Evolutionary conservation across 2,797 vertebrate species (phyloP).

Genomic region (Melanotaenia maccullochi): DNA sequence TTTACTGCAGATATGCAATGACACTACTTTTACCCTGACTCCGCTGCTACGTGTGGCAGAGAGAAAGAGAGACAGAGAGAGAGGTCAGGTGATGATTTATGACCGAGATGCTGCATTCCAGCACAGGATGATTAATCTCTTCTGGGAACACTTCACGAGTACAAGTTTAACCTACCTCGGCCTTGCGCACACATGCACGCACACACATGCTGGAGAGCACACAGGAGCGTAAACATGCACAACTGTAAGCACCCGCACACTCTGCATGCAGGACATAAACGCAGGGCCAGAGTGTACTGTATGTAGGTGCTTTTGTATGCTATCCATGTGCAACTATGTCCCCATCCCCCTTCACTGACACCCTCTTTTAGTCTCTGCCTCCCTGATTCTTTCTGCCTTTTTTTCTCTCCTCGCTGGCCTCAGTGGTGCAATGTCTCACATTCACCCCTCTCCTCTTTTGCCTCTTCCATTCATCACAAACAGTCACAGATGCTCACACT

Average conservation of each 20-base stretch:
- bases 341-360: constrained; percentile 8
- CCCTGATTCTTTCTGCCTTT: constrained; percentile 42
- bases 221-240: constrained; percentile 27
- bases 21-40: constrained; percentile 72
- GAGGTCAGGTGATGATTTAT: constrained; percentile 87
- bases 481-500: constrained; percentile 58
- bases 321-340: constrained; percentile 57
- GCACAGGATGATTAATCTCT: constrained; percentile 87
- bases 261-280: constrained; percentile 72
- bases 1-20: constrained; percentile 69
- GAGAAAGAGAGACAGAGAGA: constrained; percentile 47
- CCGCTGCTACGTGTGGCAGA: constrained; percentile 56
- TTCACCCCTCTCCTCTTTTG: constrained; percentile 62
- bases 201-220: constrained; percentile 6
- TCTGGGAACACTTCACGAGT: constrained; percentile 87
- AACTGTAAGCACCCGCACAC: not conserved
- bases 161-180: constrained; percentile 86
- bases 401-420: constrained; percentile 57
- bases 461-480: constrained; percentile 72
- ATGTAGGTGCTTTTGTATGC: constrained; percentile 73
- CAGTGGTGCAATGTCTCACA: constrained; percentile 66
- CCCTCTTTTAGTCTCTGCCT: constrained; percentile 41
- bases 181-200: constrained; percentile 64
- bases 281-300: constrained; percentile 72
- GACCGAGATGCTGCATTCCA: constrained; percentile 83